Evolutionary conservation across 2,113 vertebrate species (phyloP), one percentile per base, ranked within the genome.

Genomic region (Amphilophus citrinellus): DNA sequence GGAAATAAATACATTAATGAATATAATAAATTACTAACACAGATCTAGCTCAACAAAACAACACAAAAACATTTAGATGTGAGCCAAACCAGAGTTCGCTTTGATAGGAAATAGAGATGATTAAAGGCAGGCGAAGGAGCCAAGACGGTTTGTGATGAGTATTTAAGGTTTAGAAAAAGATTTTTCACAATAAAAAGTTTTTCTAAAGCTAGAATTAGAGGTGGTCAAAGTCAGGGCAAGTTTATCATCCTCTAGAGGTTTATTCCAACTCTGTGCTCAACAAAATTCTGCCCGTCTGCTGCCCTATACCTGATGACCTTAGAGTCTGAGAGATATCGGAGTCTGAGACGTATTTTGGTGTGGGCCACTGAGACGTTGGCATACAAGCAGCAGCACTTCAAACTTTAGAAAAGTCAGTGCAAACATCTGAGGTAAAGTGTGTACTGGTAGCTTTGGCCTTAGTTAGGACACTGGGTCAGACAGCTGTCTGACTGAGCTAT

Each of bases 1-100:
- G 66, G 47, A 32, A 56, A 56, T 73, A 68, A 68, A 68, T 68
- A 73, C 53, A 56, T 50, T 73, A n/a, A 20, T 56, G 27, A 37
- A 37, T 56, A 73, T 56, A 1, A 73, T 56, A 37, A 37, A 37
- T 37, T 8, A 37, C 47, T 32, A 17, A 53, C 10, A 73, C 27
- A 73, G 47, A 53, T 53, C 53, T 32, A 32, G 47, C 27, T 53
- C 47, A 73, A n/a, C 20, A 18, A 73, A 47, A 32, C 27, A 53
- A 18, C 50, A 53, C 17, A 17, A 53, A 53, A 53, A 7, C 44
- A 15, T 47, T 53, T 7, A 53, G 50, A 53, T 53, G 15, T 53
- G 50, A 53, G 15, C 14, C 1, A 1, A 53, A 32, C 30, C 17
- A n/a, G 47, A 56, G 3, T 53, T 32, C 32, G 27, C 66, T 73